Evolutionary conservation across 1,140 invertebrate genomes (phyloP), one percentile per base, ranked within the genome.

Genomic region (Megathymus violae): DNA sequence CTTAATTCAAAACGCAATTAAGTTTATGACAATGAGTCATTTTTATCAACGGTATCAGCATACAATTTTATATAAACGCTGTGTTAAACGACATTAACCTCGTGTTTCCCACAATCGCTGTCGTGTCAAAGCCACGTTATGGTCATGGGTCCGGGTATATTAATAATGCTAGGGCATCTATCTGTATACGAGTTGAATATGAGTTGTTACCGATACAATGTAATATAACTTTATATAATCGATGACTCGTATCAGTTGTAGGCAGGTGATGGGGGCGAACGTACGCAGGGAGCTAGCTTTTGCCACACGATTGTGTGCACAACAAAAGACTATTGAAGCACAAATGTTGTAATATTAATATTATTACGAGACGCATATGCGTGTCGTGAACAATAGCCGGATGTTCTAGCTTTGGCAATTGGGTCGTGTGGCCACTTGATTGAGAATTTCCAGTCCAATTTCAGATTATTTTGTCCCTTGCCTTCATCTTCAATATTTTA

Each of bases 311-410:
- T 56, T 56, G 52, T 56, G 34, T 54, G 27, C 40, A 56, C 22
- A 56, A 56, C 40, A 56, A 56, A 54, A 56, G 52, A 22, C 52
- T 11, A 56, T 43, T 40, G 38, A 27, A 41, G 14, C 22, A 56
- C 52, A 40, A 56, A 56, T 56, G 52, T 44, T 56, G 52, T 56
- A 56, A 56, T 40, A 56, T 56, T 56, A 43, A 44, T 56, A 56
- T 43, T 31, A 56, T 43, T 43, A 43, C 38, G 19, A 56, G 38
- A 11, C 38, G 19, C 38, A 43, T 43, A 56, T 56, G 52, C 40
- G 52, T 56, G 52, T 19, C 52, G 52, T 17, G 41, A 56, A 56
- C 52, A 56, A 56, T 43, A 15, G 52, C 52, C 52, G 52, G 52
- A 56, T 56, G 43, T 40, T 17, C 52, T 31, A n/a, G 22, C 52